Evolutionary conservation across 1,140 invertebrate species (phyloP).

Genomic region (Aphis craccivora): DNA sequence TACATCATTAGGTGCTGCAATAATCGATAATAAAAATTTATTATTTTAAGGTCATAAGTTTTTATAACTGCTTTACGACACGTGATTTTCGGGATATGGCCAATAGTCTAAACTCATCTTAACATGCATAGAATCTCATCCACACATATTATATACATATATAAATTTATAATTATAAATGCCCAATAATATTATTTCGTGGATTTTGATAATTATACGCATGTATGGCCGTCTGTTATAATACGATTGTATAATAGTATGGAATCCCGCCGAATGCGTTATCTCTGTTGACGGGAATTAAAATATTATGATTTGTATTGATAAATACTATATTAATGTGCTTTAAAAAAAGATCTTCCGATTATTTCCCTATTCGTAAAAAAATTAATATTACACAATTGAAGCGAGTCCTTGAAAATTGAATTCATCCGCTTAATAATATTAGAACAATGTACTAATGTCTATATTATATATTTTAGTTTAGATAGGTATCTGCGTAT

Average conservation of each 20-base stretch:
- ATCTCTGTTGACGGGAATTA: background rate
- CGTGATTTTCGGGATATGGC: background rate
- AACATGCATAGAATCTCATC: background rate
- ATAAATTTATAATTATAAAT: background rate
- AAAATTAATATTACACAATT: background rate
- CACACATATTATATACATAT: background rate
- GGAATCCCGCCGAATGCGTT: background rate
- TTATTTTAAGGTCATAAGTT: conserved; percentile 2
- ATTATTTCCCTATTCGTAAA: background rate
- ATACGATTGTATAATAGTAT: background rate
- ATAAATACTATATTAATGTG: background rate
- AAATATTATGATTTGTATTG: background rate
- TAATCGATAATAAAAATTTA: background rate
- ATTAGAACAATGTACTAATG: background rate
- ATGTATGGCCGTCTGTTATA: background rate
- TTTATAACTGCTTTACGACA: background rate
- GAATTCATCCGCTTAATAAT: background rate
- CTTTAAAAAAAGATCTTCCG: background rate
- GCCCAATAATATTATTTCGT: background rate
- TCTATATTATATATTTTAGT: background rate
- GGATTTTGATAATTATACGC: background rate
- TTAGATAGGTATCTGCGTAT: background rate
- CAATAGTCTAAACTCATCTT: background rate
- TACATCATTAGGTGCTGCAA: conserved; percentile 37
- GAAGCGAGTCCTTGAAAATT: conserved; percentile 27